Evolutionary conservation across 2,113 vertebrate genomes (phyloP), one percentile per base, ranked within the genome.

Genomic region (Syrrhaptes paradoxus): DNA sequence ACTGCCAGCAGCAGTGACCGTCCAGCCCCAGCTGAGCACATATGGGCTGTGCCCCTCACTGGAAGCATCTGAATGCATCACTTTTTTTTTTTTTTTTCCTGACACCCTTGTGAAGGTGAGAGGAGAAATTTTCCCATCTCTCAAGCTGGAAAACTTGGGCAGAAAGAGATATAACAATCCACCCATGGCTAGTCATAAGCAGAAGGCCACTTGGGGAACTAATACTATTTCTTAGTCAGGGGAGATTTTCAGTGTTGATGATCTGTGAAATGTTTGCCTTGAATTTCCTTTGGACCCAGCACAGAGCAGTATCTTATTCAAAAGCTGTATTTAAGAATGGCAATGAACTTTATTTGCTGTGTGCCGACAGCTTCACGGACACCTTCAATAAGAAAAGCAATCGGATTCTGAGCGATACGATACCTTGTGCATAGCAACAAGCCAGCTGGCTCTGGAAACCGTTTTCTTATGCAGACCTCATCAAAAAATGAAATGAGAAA

Each of bases 401-500:
- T 90, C 2, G 19, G 63, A 63, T 61, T 80, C 71, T 25, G 88
- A 94, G 93, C 85, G 62, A 1, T 7, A 51, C 13, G 13, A 76
- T 55, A 80, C 87, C 68, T 45, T 6, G 54, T 67, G 95, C 95
- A 96, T 96, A 96, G 96, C 95, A 97, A 96, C 84, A 57, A 97
- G 94, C 70, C 94, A 87, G 94, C 84, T 75, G 93, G 80, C 96
- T 95, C 94, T 52, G 63, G 71, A 85, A 87, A 83, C 51, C 28
- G 1, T 36, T 63, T 93, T 63, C 92, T 91, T 74, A 5, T 88
- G 91, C 95, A 96, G 87, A 96, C 85, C 79, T 96, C 93, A 94
- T 96, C 95, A 94, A 74, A 95, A 96, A 95, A 91, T 62, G 78
- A 94, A 94, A 97, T 94, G 95, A 96, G 87, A 96, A 97, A 97